Evolutionary conservation across 2,888 invertebrate species (phyloP).

Genomic region (Nomada fucata): DNA sequence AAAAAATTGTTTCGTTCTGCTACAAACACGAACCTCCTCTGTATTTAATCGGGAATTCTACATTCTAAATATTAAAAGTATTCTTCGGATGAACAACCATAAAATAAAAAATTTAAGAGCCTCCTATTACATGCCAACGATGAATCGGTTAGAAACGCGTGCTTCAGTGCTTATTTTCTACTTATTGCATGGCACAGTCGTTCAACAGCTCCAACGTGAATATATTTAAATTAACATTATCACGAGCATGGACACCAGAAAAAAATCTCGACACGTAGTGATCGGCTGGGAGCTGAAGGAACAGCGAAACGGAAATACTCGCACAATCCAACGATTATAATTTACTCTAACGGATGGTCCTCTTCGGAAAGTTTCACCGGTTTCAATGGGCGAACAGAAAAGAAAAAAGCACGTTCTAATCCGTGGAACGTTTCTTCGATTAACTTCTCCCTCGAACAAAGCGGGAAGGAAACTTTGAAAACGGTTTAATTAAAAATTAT

Average conservation of each 20-base stretch:
- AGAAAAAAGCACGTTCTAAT: slow-evolving; percentile 7
- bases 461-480: slow-evolving; percentile 5
- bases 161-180: not conserved
- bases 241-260: not conserved
- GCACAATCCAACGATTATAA: slow-evolving; percentile 50
- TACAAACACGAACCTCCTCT: not conserved
- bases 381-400: not conserved
- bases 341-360: slow-evolving; percentile 27
- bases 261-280: slow-evolving; percentile 13
- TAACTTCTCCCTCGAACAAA: slow-evolving; percentile 24
- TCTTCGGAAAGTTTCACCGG: slow-evolving; percentile 20
- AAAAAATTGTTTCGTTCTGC: slow-evolving; percentile 4
- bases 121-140: too few species aligned
- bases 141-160: too few species aligned
- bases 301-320: slow-evolving; percentile 32
- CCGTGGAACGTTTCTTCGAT: slow-evolving; percentile 31
- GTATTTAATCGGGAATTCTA: not conserved
- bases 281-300: slow-evolving; percentile 31
- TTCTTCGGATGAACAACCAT: not conserved
- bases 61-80: not conserved
- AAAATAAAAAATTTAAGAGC: too few species aligned
- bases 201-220: not conserved
- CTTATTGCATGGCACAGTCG: too few species aligned
- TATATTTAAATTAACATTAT: slow-evolving; percentile 16
- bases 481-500: slow-evolving; percentile 51